Conservation (phyloP, 35 echinoderm and acorn worm genomes). For the Diadema setosum region DNA sequence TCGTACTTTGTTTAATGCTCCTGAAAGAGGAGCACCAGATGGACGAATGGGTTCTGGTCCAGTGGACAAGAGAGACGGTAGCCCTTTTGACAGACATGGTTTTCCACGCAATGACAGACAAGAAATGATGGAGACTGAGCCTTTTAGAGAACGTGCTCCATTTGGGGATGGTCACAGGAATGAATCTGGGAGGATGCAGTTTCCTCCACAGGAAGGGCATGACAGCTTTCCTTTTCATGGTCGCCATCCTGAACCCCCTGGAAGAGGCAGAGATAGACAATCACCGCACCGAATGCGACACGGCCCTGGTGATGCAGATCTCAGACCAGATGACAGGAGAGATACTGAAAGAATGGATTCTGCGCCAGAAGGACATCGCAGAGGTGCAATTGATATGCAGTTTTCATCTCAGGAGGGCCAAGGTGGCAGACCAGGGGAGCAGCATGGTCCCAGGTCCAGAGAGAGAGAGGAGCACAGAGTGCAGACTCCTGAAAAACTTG, state of each 20-base stretch:
- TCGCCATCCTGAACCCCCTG: background rate
- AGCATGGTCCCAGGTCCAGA: background rate
- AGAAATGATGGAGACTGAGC: background rate
- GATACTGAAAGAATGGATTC: background rate
- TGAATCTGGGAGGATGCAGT: background rate
- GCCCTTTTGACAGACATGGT: background rate
- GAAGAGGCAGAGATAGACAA: background rate
- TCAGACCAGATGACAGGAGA: background rate
- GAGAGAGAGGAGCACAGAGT: background rate
- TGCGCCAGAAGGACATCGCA: background rate
- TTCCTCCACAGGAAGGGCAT: no score
- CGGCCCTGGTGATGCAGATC: background rate
- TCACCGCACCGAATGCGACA: background rate
- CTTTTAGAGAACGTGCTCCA: background rate
- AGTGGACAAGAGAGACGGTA: background rate
- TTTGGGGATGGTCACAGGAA: background rate
- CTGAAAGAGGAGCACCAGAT: background rate
- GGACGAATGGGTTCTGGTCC: background rate
- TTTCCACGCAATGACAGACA: background rate
- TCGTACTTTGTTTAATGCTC: background rate
- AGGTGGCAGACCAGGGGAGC: background rate
- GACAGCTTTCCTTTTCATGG: no score
- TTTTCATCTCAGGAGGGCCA: background rate
- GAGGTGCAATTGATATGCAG: background rate
- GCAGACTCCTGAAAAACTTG: background rate